These are phyloP conservation scores for Microcebus murinus DNA, from an alignment of 2,113 vertebrate genomes.

Conservation along the genomic window DNA sequence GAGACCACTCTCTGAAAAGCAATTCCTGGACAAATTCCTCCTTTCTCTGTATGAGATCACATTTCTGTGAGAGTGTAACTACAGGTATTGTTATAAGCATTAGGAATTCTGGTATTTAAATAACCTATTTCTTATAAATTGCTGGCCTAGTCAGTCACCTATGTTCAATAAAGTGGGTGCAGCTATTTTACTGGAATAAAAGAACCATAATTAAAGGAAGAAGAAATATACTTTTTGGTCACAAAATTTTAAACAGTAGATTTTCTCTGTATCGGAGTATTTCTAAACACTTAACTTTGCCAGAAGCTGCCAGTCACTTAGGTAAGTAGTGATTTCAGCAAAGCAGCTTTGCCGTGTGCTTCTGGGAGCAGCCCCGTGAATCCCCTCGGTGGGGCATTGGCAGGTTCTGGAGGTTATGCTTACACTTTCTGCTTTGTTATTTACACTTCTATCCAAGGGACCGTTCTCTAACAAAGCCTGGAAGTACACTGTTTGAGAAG, in stretches of 20 bases:
- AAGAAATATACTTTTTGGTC: neutral
- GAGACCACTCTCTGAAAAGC: neutral
- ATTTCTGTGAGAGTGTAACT: neutral
- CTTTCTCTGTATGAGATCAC: rapidly evolving
- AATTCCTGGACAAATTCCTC: neutral
- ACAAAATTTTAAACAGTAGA: neutral
- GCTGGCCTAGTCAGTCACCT: neutral
- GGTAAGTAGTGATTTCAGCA: conserved; percentile 78
- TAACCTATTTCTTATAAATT: neutral
- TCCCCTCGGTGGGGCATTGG: neutral
- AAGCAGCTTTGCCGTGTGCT: neutral
- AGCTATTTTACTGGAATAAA: neutral
- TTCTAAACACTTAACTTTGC: conserved; percentile 48
- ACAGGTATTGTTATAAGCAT: neutral
- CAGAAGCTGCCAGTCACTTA: conserved; percentile 52
- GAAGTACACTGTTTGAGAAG: neutral
- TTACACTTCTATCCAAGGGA: neutral
- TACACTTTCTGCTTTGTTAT: neutral
- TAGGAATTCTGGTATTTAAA: neutral
- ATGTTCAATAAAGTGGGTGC: neutral
- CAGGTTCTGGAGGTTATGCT: neutral
- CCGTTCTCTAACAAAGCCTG: neutral
- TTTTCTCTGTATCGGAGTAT: neutral
- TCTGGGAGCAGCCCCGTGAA: neutral
- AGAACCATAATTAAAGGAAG: neutral